Base-by-base conservation (phyloP, 2,797 vertebrate genomes). In the Hemitrygon akajei region DNA sequence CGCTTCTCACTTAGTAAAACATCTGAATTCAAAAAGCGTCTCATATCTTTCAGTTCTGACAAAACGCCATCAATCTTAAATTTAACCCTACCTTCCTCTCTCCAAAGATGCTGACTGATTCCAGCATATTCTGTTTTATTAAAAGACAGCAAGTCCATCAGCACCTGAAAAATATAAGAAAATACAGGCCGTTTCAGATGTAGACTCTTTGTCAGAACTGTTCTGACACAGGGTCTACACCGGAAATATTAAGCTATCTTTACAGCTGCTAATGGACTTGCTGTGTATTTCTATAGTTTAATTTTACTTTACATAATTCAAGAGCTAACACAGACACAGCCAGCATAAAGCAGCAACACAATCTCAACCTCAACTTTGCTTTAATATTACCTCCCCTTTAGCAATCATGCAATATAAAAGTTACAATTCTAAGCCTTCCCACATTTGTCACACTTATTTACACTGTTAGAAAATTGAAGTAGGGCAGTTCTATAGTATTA, bases 161-260 rank as follows among this genome's bases (percentile, higher is more conserved):
- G 58, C 84, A 87, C 58, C 84, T 66, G 58, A 87, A 87, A 87
- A 87, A 71, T 71, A 60, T n/a, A 87, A 86, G 25, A 86, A 87
- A 87, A 34, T 87, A 87, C 58, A 87, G 58, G 84, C 84, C 7
- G 84, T 87, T 87, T 87, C 84, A 87, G 84, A 87, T 87, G 84
- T 34, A 87, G 84, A 87, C 58, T 87, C 58, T n/a, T 58, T 87
- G 58, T 87, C 58, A 87, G 84, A 87, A 63, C 14, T 63, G 30
- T 66, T 87, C 84, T 87, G 84, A 63, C 84, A 87, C 30, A 86
- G 84, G 58, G 30, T 87, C 84, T 87, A 87, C 58, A 87, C 84
- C 84, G 27, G 60, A 87, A 87, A 87, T 87, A n/a, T 87, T 63
- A 87, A 87, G 58, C 84, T 87, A 87, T 66, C 84, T 87, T 87